phyloP scores from a whole-genome alignment of 1,140 invertebrate genomes.

The Thaumetopoea pityocampa region DNA sequence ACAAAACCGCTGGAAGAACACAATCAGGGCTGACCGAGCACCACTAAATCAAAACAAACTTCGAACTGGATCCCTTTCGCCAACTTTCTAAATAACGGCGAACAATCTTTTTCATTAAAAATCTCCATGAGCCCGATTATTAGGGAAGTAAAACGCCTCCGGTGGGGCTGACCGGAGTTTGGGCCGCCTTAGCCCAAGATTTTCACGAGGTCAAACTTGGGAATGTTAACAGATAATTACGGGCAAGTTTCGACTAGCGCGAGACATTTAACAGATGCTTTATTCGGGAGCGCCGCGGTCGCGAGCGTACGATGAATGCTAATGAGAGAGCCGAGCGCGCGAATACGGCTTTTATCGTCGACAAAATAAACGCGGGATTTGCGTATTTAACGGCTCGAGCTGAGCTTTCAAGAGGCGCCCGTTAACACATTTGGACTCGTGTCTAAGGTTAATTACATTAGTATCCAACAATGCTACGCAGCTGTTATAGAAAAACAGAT shows the following conservation, averaged over 20 bases:
- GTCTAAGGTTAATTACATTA: slow-evolving; percentile 73
- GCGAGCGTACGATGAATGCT: slow-evolving; percentile 67
- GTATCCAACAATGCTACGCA: slow-evolving; percentile 44
- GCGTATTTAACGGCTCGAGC: slow-evolving; percentile 21
- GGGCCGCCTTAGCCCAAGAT: slow-evolving; percentile 53
- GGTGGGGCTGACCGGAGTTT: slow-evolving; percentile 46
- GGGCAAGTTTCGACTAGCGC: slow-evolving; percentile 68
- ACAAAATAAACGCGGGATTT: slow-evolving; percentile 31
- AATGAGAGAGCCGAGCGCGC: slow-evolving; percentile 44
- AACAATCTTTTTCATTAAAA: slow-evolving; percentile 74
- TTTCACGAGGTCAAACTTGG: slow-evolving; percentile 69
- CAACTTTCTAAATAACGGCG: slow-evolving; percentile 69
- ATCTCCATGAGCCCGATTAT: slow-evolving; percentile 70
- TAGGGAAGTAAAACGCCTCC: slow-evolving; percentile 65
- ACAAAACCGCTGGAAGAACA: slow-evolving; percentile 62
- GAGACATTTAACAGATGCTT: slow-evolving; percentile 75
- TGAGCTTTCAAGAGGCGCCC: slow-evolving; percentile 46
- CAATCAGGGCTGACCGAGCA: slow-evolving; percentile 47
- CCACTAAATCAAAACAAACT: slow-evolving; percentile 73
- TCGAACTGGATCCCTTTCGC: slow-evolving; percentile 62
- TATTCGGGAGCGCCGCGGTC: slow-evolving; percentile 64
- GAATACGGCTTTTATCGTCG: slow-evolving; percentile 38
- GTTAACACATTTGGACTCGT: slow-evolving; percentile 71
- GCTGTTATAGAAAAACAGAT: slow-evolving; percentile 39
- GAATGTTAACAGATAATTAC: slow-evolving; percentile 76